phyloP scores from a whole-genome alignment of 2,888 invertebrate genomes.

The Drosophila borborema region DNA sequence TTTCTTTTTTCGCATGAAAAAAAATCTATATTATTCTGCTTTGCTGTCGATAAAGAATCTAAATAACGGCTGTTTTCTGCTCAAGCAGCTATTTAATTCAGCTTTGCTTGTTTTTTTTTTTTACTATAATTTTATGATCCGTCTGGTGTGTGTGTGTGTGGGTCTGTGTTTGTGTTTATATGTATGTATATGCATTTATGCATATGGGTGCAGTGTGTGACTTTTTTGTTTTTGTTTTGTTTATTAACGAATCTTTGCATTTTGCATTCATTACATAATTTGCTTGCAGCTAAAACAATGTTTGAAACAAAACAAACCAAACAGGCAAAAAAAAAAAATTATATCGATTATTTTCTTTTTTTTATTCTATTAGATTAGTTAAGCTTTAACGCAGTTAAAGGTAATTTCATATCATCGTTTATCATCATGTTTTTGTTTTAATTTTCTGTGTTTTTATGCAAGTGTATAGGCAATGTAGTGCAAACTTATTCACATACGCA shows the following conservation, averaged over 20 bases:
- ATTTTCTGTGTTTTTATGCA: conserved; percentile 43
- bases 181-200: background rate
- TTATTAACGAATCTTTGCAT: conserved; percentile 55
- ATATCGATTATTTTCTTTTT: conserved; percentile 38
- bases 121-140: conserved; percentile 45
- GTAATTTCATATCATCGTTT: conserved; percentile 55
- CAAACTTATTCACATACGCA: conserved; percentile 34
- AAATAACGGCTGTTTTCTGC: conserved; percentile 59
- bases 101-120: conserved; percentile 31
- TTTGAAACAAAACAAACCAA: conserved; percentile 72
- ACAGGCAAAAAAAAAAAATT: conserved; percentile 64
- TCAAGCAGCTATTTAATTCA: conserved; percentile 46
- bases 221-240: conserved; percentile 39
- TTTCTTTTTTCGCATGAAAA: conserved; percentile 71
- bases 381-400: conserved; percentile 43
- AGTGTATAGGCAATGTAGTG: conserved; percentile 50
- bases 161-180: conserved; percentile 7
- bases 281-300: conserved; percentile 81
- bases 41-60: conserved; percentile 63
- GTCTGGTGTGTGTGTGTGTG: conserved; percentile 48
- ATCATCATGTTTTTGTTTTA: conserved; percentile 4
- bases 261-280: conserved; percentile 67
- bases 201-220: conserved; percentile 33
- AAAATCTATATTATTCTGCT: conserved; percentile 70
- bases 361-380: conserved; percentile 50